A percentile compares a stretch with the other conserved stretches of the same genome.
These are phyloP conservation scores for Phalloptychus januarius DNA, from an alignment of 2,797 vertebrate species.

Conservation along the genomic window DNA sequence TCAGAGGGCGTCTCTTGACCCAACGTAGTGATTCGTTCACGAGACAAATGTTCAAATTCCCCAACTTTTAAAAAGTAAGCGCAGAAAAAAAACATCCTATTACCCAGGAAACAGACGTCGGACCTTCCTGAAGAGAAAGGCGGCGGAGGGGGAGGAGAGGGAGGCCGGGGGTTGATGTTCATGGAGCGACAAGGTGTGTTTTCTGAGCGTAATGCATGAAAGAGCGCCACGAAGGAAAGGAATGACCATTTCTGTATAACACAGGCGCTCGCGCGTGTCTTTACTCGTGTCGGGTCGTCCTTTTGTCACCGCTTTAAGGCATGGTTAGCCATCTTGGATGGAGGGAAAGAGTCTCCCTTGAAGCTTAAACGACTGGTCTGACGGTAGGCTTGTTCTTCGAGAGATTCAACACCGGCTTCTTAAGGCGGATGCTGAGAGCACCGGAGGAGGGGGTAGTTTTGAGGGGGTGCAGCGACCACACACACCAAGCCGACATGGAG, in stretches of 20 bases:
- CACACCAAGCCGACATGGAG: conserved; percentile 3
- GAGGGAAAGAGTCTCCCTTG: conserved; percentile 53
- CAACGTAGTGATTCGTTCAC: conserved; percentile 66
- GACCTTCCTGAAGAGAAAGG: conserved; percentile 70
- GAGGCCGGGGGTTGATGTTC: conserved; percentile 40
- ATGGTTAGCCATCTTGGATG: conserved; percentile 68
- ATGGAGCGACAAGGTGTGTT: conserved; percentile 47
- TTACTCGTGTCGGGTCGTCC: conserved; percentile 49
- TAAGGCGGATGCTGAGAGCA: conserved; percentile 73
- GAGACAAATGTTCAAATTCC: conserved; percentile 70
- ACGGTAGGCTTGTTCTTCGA: conserved; percentile 70
- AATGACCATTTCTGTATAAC: conserved; percentile 65
- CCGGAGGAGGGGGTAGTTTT: conserved; percentile 49
- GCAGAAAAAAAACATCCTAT: conserved; percentile 79
- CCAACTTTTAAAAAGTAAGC: conserved; percentile 81
- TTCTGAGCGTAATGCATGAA: conserved; percentile 55
- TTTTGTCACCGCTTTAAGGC: conserved; percentile 76
- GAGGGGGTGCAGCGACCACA: neutral
- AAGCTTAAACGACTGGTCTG: conserved; percentile 75
- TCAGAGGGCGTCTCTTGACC: conserved; percentile 47
- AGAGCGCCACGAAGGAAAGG: conserved; percentile 73
- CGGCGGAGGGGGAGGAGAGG: conserved; percentile 24
- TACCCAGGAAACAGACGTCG: conserved; percentile 65
- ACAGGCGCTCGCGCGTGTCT: conserved; percentile 32
- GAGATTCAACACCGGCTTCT: conserved; percentile 69